Evolutionary conservation across 2,113 vertebrate genomes (phyloP).

Genomic region (Butastur rufipennis): DNA sequence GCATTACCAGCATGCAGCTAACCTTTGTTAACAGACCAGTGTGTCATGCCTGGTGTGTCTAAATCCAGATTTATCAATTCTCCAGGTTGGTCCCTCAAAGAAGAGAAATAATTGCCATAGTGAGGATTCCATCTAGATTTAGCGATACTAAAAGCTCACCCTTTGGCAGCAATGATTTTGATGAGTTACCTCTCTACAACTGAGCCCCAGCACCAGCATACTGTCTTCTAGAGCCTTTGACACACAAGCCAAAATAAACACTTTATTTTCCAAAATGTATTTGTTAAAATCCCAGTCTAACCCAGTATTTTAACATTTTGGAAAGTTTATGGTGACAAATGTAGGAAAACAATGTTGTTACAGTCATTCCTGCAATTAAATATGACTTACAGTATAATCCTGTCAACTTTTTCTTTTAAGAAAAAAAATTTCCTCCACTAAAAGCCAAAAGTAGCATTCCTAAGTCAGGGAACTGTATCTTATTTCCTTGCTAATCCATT

Average conservation of each 20-base stretch:
- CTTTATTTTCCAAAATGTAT: constrained; percentile 42
- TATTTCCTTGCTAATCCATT: constrained; percentile 8
- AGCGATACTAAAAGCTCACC: neutral
- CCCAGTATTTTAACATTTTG: constrained; percentile 45
- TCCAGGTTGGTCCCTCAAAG: neutral
- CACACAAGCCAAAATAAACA: constrained; percentile 66
- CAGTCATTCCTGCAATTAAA: constrained; percentile 65
- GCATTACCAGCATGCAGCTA: neutral
- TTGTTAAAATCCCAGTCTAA: constrained; percentile 47
- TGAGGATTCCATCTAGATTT: neutral
- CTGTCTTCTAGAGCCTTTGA: neutral
- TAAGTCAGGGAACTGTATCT: constrained; percentile 4
- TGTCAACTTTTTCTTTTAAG: neutral
- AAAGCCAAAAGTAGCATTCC: constrained; percentile 61
- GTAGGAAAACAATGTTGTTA: constrained; percentile 65
- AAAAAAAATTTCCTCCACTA: neutral
- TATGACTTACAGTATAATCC: neutral
- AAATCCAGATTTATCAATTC: neutral
- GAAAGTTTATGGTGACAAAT: constrained; percentile 61
- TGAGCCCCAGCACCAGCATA: neutral
- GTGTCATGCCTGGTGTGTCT: neutral
- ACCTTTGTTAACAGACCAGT: neutral
- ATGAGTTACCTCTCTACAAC: neutral
- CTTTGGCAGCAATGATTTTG: neutral
- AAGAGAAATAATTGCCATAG: neutral